A percentile compares a stretch with the other conserved stretches of the same genome.
Conservation (phyloP, 1,140 invertebrate species). For the Hesperophylax magnus region DNA sequence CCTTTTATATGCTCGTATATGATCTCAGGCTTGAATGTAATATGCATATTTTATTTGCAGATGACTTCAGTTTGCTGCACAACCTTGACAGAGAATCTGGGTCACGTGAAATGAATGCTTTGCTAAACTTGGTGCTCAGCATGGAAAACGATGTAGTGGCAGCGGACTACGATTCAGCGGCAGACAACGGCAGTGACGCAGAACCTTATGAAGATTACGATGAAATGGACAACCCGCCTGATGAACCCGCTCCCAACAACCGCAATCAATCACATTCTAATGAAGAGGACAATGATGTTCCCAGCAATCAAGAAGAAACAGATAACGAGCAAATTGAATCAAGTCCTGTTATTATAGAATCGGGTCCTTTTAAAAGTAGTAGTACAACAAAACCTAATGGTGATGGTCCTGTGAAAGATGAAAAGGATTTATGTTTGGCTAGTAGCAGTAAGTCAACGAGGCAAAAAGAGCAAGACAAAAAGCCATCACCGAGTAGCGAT, state of each 20-base stretch:
- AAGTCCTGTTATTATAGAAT: neutral
- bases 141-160: slow-evolving; percentile 65
- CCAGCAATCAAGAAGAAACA: neutral
- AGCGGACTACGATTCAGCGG: slow-evolving; percentile 18
- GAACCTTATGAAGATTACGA: neutral
- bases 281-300: neutral
- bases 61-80: slow-evolving; percentile 64
- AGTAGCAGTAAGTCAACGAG: neutral
- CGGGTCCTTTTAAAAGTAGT: neutral
- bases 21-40: neutral
- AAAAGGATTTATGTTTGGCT: neutral
- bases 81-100: slow-evolving; percentile 64
- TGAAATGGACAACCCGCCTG: neutral
- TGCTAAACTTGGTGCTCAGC: slow-evolving; percentile 66
- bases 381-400: neutral
- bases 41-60: slow-evolving; percentile 55
- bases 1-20: no score
- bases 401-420: neutral
- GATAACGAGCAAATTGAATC: neutral
- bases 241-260: neutral
- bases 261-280: neutral
- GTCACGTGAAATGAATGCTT: slow-evolving; percentile 68
- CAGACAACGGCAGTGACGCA: neutral
- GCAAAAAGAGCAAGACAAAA: neutral
- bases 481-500: neutral